Evolutionary conservation across 35 echinoderm and acorn worm genomes (phyloP).

Genomic region (Anneissia japonica): DNA sequence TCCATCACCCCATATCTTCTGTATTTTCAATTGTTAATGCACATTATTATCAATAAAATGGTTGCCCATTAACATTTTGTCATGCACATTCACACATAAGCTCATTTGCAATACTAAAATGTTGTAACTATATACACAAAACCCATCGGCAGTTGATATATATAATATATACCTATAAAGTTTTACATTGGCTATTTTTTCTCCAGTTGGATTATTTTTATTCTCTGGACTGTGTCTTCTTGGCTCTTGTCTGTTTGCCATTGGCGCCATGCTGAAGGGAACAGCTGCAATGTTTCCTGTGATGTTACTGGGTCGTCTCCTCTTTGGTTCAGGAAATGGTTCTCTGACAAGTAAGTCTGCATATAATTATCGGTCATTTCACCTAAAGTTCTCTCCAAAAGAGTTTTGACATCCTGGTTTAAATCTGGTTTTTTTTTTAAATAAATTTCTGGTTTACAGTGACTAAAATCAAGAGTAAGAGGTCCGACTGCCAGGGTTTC

Average conservation of each 20-base stretch:
- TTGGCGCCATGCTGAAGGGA: slow-evolving; percentile 55
- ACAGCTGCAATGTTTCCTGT: slow-evolving; percentile 62
- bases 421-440: background rate
- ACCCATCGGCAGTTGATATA: too few species aligned
- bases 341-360: slow-evolving; percentile 59
- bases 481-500: too few species aligned
- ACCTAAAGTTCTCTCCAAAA: background rate
- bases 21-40: too few species aligned
- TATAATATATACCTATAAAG: background rate
- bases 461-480: background rate
- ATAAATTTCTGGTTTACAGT: too few species aligned
- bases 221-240: slow-evolving; percentile 63
- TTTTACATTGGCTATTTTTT: background rate
- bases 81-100: too few species aligned
- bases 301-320: slow-evolving; percentile 61
- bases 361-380: background rate
- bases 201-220: slow-evolving; percentile 53
- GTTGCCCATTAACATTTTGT: too few species aligned
- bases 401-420: background rate
- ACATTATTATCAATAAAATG: too few species aligned
- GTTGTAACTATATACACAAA: too few species aligned
- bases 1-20: too few species aligned
- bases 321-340: slow-evolving; percentile 72
- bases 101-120: too few species aligned
- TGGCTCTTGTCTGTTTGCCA: slow-evolving; percentile 57